phyloP scores from a whole-genome alignment of 1,140 invertebrate species.

The Drosophila truncata region DNA sequence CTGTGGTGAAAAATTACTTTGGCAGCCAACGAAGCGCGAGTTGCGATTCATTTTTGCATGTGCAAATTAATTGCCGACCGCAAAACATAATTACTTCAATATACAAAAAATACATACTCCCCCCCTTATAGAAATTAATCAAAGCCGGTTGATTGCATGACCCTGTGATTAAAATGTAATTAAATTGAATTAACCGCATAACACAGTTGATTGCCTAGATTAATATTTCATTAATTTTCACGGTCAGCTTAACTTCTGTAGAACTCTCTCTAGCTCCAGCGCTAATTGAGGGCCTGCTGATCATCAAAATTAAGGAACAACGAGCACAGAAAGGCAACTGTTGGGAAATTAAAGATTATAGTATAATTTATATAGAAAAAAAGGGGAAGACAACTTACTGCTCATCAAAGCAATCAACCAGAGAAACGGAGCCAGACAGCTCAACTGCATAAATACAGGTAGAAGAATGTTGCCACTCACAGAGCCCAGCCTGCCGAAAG shows the following conservation, averaged over 20 bases:
- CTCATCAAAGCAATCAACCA: conserved; percentile 58
- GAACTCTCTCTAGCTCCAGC: conserved; percentile 4
- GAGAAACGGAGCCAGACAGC: conserved; percentile 59
- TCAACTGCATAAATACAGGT: conserved; percentile 59
- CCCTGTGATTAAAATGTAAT: conserved; percentile 58
- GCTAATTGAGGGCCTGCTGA: conserved; percentile 43
- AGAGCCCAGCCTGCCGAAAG: conserved; percentile 67
- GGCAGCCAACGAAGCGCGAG: conserved; percentile 46
- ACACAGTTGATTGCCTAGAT: conserved; percentile 43
- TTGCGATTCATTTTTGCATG: conserved; percentile 51
- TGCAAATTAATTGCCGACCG: conserved; percentile 66
- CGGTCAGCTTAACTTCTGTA: neutral
- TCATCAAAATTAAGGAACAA: conserved; percentile 62
- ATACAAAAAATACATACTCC: neutral
- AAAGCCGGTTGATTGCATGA: conserved; percentile 27
- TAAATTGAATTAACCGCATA: conserved; percentile 55
- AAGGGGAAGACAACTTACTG: conserved; percentile 31
- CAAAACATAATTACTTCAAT: conserved; percentile 42
- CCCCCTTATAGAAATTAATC: conserved; percentile 61
- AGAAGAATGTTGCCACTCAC: conserved; percentile 58
- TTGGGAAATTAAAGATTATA: neutral
- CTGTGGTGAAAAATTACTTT: conserved; percentile 59
- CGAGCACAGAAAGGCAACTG: conserved; percentile 63
- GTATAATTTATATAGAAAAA: neutral
- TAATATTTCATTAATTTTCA: conserved; percentile 25